These are phyloP conservation scores for Etheostoma spectabile DNA, from an alignment of 2,113 vertebrate species.

Conservation along the genomic window DNA sequence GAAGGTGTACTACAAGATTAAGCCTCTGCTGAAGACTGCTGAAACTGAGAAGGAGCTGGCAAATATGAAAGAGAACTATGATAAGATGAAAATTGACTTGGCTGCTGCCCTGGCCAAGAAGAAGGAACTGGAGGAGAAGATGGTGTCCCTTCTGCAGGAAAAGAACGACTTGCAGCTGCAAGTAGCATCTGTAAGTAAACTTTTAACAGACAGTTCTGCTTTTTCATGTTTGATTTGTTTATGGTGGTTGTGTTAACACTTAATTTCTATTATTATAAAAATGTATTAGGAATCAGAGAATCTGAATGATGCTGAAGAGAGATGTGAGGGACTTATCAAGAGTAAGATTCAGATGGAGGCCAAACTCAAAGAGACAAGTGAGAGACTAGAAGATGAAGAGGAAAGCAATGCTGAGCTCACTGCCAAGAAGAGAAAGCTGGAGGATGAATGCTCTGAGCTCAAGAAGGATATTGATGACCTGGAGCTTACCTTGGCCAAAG, in stretches of 20 bases:
- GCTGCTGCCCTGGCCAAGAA: conserved; percentile 67
- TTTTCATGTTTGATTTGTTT: neutral
- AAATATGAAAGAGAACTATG: conserved; percentile 73
- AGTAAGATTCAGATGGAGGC: conserved; percentile 78
- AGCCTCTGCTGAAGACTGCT: conserved; percentile 73
- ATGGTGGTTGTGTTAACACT: neutral
- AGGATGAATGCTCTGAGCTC: conserved; percentile 85
- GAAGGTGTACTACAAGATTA: conserved; percentile 80
- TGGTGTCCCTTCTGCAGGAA: conserved; percentile 73
- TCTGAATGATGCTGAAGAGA: conserved; percentile 74
- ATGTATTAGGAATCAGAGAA: conserved; percentile 68
- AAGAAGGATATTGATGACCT: conserved; percentile 74
- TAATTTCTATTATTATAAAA: neutral
- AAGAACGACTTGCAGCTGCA: conserved; percentile 69
- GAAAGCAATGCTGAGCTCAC: conserved; percentile 89
- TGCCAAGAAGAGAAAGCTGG: conserved; percentile 87
- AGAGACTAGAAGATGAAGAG: conserved; percentile 87
- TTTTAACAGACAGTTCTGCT: neutral
- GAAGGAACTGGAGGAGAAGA: conserved; percentile 72
- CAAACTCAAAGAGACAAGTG: conserved; percentile 83
- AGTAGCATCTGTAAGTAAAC: conserved; percentile 64
- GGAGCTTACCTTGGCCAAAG: conserved; percentile 70
- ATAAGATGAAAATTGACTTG: conserved; percentile 65
- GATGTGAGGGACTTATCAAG: conserved; percentile 77
- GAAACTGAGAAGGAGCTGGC: conserved; percentile 69